Conservation (phyloP, 2,797 vertebrate genomes). For the Naso thynnoides region DNA sequence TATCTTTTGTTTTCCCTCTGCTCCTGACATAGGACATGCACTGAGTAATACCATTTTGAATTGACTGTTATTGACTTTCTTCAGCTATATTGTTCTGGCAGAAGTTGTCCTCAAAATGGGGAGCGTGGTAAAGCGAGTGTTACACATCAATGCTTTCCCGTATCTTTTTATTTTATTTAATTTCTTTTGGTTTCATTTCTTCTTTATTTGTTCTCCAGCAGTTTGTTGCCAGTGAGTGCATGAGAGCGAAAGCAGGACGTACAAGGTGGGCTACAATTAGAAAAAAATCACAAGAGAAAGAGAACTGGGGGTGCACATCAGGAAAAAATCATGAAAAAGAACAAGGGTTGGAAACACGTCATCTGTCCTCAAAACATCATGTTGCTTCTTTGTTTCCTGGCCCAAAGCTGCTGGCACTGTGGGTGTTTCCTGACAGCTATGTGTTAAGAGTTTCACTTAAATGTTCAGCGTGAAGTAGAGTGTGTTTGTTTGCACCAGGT, state of each 20-base stretch:
- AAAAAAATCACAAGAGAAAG: conserved; percentile 24
- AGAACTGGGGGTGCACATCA: conserved; percentile 6
- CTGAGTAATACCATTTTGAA: conserved; percentile 14
- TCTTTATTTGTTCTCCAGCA: no score
- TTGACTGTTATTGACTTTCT: conserved; percentile 16
- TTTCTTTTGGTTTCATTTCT: no score
- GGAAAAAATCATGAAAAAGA: conserved; percentile 12
- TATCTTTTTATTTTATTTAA: no score
- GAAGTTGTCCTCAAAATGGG: conserved; percentile 20
- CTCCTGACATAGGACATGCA: conserved; percentile 2
- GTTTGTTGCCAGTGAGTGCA: no score
- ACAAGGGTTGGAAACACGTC: conserved; percentile 35
- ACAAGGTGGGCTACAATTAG: conserved; percentile 22
- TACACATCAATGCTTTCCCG: no score
- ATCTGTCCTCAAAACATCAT: conserved; percentile 29
- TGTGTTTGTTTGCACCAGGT: conserved; percentile 54
- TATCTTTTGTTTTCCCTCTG: neutral
- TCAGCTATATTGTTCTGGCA: neutral
- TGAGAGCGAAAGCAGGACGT: neutral
- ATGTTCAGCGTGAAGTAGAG: conserved; percentile 47
- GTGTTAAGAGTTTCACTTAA: conserved; percentile 46
- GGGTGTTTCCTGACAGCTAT: conserved; percentile 33
- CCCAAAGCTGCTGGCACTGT: conserved; percentile 25
- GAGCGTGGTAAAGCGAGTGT: conserved; percentile 27
- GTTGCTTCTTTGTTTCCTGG: conserved; percentile 9